These are phyloP conservation scores for Deroplatys truncata DNA, from an alignment of 2,888 invertebrate genomes.

Conservation along the genomic window DNA sequence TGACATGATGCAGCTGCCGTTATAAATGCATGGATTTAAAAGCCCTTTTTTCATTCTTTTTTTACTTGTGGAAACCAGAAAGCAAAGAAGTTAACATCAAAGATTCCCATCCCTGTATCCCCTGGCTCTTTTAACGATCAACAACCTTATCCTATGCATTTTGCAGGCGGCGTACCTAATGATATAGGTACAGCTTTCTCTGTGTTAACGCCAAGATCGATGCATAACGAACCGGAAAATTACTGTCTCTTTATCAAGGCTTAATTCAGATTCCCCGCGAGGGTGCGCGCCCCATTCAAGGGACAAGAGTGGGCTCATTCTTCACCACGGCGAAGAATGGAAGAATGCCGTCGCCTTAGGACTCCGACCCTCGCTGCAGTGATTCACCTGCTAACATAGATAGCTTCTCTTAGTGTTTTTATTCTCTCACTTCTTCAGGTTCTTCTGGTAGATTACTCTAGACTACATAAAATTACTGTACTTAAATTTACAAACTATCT, in stretches of 20 bases:
- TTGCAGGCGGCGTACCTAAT: neutral
- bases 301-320: neutral
- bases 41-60: too few relatives aligned
- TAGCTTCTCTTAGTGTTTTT: too few relatives aligned
- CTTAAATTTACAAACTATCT: too few relatives aligned
- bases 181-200: neutral
- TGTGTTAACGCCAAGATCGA: neutral
- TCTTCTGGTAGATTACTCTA: too few relatives aligned
- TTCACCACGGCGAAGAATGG: neutral
- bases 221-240: slow-evolving; percentile 10
- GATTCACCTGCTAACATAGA: neutral
- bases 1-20: too few relatives aligned
- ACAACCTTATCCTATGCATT: neutral
- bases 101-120: neutral
- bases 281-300: neutral
- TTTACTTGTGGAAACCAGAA: too few relatives aligned
- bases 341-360: neutral
- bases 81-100: too few relatives aligned
- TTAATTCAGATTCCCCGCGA: neutral
- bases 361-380: neutral
- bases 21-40: too few relatives aligned
- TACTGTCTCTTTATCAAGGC: slow-evolving; percentile 10
- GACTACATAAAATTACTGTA: too few relatives aligned
- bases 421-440: too few relatives aligned
- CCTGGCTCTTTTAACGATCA: neutral